Percentiles rank a stretch among this genome's conserved stretches.
phyloP scores from a whole-genome alignment of 2,888 invertebrate species.

The Physocephala rufipes region DNA sequence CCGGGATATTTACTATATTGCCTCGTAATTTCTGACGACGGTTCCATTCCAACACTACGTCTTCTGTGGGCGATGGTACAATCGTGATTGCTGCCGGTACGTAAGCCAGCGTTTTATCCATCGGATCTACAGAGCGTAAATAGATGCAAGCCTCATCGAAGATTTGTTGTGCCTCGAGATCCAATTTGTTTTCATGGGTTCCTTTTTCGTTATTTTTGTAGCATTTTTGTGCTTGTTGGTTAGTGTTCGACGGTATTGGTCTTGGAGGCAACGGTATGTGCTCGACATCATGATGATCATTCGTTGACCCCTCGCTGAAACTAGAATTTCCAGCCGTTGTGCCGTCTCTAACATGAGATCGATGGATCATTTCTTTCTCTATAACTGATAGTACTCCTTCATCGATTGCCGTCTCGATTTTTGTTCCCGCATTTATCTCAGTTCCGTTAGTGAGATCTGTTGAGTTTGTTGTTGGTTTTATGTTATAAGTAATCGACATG shows the following conservation, averaged over 20 bases:
- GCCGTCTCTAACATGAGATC: neutral
- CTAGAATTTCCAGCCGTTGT: neutral
- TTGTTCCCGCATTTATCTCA: neutral
- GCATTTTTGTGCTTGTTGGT: conserved; percentile 3
- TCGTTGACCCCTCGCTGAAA: neutral
- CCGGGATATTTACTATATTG: neutral
- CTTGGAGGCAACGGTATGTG: conserved; percentile 55
- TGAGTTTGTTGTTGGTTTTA: neutral
- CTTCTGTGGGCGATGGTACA: conserved; percentile 48
- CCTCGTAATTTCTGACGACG: conserved; percentile 22
- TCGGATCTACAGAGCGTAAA: conserved; percentile 55
- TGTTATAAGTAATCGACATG: conserved; percentile 51
- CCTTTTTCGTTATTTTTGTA: too few species aligned
- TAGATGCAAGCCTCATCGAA: conserved; percentile 59
- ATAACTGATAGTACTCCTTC: conserved; percentile 33
- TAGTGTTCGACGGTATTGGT: conserved; percentile 43
- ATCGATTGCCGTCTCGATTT: neutral
- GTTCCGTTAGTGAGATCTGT: conserved; percentile 26
- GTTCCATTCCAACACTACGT: conserved; percentile 48
- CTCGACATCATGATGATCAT: conserved; percentile 49
- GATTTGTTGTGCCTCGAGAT: conserved; percentile 49
- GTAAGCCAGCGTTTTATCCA: conserved; percentile 50
- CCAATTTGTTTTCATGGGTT: conserved; percentile 27
- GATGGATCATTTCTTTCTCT: conserved; percentile 32
- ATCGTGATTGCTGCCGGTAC: conserved; percentile 52